Conservation (phyloP, 1,140 invertebrate genomes). For the Macrosteles quadrilineatus region DNA sequence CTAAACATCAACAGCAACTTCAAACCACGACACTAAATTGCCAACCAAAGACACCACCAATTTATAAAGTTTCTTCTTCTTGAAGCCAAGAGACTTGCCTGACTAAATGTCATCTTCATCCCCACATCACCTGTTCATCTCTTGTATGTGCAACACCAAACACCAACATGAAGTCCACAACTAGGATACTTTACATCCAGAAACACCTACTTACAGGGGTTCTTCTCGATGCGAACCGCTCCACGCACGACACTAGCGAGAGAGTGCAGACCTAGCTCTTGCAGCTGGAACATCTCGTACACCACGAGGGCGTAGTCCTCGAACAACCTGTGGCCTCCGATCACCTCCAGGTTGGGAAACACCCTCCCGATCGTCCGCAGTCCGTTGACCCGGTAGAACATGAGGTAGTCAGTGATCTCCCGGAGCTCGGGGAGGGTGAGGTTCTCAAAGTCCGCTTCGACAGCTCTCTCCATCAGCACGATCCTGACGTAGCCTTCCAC, state of each 20-base stretch:
- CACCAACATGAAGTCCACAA: no score
- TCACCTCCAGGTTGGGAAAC: conserved; percentile 93
- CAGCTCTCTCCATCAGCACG: conserved; percentile 64
- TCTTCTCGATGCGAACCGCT: conserved; percentile 83
- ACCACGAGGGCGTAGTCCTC: conserved; percentile 84
- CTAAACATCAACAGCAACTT: no score
- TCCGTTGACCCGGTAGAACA: conserved; percentile 73
- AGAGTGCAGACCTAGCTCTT: conserved; percentile 79
- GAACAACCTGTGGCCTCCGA: conserved; percentile 81
- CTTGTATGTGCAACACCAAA: no score
- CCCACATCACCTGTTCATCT: no score
- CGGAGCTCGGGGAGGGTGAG: conserved; percentile 65
- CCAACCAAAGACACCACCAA: no score
- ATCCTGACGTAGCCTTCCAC: conserved; percentile 86
- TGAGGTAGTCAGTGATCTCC: conserved; percentile 66
- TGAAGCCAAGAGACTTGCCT: no score
- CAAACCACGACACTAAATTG: no score
- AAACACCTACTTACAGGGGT: conserved; percentile 56
- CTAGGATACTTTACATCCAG: no score
- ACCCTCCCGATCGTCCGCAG: conserved; percentile 74
- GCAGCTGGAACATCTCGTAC: conserved; percentile 67
- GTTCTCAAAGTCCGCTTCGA: conserved; percentile 54
- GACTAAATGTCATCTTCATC: no score
- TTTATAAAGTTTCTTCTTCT: no score
- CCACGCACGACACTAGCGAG: conserved; percentile 80